Conservation (phyloP, 2,888 invertebrate species). For the Athripsodes cinereus region DNA sequence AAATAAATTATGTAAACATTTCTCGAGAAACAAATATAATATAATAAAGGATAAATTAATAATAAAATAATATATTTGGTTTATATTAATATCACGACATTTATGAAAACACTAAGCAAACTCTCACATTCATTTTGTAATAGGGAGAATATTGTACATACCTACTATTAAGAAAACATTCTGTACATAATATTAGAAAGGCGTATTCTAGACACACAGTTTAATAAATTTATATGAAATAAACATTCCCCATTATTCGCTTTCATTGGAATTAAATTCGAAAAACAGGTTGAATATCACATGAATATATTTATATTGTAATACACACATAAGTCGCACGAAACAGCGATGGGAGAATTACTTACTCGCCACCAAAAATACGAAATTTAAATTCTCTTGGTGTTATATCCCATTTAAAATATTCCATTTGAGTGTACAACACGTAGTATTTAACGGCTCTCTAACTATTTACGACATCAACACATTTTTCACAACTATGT, state of each 20-base stretch:
- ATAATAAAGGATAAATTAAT: too few species aligned
- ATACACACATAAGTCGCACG: background rate
- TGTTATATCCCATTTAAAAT: background rate
- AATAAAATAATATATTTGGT: too few species aligned
- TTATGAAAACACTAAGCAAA: too few species aligned
- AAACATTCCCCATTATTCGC: background rate
- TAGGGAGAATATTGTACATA: too few species aligned
- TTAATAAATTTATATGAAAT: too few species aligned
- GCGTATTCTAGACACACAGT: too few species aligned
- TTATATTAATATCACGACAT: too few species aligned
- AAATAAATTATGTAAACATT: too few species aligned
- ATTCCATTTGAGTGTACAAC: background rate
- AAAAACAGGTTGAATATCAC: background rate
- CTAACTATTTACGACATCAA: background rate
- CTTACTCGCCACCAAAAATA: background rate
- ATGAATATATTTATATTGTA: background rate
- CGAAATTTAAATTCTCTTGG: background rate
- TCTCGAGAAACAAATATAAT: too few species aligned
- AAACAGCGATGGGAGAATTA: background rate
- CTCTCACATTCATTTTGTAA: too few species aligned
- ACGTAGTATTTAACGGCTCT: constrained; percentile 1
- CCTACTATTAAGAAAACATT: too few species aligned
- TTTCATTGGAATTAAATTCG: background rate
- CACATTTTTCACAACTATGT: background rate
- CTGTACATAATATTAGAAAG: too few species aligned